Evolutionary conservation across 2,113 vertebrate genomes (phyloP).

Genomic region (Corythornis cristatus): DNA sequence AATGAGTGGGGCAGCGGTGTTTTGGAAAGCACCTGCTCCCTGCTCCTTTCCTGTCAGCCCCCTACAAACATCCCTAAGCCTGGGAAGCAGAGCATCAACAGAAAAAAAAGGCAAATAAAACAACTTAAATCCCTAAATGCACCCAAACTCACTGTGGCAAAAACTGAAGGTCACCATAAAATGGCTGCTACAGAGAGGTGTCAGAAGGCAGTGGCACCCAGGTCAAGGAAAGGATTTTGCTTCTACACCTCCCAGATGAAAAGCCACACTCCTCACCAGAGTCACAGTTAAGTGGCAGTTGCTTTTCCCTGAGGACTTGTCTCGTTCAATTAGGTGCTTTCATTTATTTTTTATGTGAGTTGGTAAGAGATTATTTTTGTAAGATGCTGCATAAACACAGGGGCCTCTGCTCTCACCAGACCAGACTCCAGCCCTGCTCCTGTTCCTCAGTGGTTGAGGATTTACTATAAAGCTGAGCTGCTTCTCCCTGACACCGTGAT

Average conservation of each 20-base stretch:
- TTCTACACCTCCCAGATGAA: neutral
- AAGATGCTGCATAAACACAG: neutral
- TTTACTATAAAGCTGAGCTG: neutral
- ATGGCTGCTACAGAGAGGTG: rapidly evolving
- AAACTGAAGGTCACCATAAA: neutral
- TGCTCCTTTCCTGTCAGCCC: neutral
- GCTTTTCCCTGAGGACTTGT: neutral
- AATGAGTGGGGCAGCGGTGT: rapidly evolving
- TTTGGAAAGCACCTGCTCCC: neutral
- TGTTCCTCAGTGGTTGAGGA: neutral
- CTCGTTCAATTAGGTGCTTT: neutral
- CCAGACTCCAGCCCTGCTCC: neutral
- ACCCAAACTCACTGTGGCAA: neutral
- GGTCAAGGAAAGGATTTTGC: neutral
- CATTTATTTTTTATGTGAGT: neutral
- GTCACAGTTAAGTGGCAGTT: neutral
- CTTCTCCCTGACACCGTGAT: neutral
- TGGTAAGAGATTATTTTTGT: neutral
- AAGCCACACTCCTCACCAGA: neutral
- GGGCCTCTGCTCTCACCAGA: neutral
- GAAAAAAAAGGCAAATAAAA: neutral
- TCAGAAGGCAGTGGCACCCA: neutral
- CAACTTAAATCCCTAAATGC: neutral
- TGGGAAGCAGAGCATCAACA: neutral
- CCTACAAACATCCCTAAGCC: neutral